Evolutionary conservation across 2,797 vertebrate species (phyloP), one percentile per base, ranked within the genome.

Genomic region (Sebastes minor): DNA sequence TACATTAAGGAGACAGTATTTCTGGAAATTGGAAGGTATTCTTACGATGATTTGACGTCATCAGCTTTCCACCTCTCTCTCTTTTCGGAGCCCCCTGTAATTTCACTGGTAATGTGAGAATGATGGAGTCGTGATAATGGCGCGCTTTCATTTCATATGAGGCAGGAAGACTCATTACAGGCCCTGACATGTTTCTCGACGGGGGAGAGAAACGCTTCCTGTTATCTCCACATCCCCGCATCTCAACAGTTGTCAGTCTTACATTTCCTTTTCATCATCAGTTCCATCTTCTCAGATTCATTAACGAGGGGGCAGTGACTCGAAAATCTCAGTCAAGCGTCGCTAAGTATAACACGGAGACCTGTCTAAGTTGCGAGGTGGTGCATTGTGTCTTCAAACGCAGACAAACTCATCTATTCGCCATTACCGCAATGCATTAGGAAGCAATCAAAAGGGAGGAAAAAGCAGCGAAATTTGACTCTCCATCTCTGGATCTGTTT

Each of bases 71-170:
- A 60, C 49, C 78, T 70, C 67, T 38, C n/a, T 22, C 59, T 71
- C 71, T 49, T 27, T 42, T 75, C 5, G 2, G 11, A 32, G 68
- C 78, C 78, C 83, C 82, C 88, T 91, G 87, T 89, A 90, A 94
- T 94, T 93, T 92, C 71, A 52, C 82, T 82, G 32, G 71, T 92
- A 90, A 92, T 90, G 84, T 88, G 83, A 83, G 82, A 93, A 87
- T 86, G 90, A 92, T 91, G 73, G 82, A 90, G 86, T 84, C 32
- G 62, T 86, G 91, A 90, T 91, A 93, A 93, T 93, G 82, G 86
- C 77, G 85, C 57, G 62, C 86, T 94, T 92, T 93, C 85, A 86
- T 91, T 91, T 91, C 80, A 81, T 73, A 82, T 71, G 82, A 90
- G 88, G 84, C 77, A 79, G 56, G 84, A 84, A 89, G 89, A 85